These are phyloP conservation scores for Anorthoa munda DNA, from an alignment of 2,888 invertebrate genomes.

Conservation along the genomic window DNA sequence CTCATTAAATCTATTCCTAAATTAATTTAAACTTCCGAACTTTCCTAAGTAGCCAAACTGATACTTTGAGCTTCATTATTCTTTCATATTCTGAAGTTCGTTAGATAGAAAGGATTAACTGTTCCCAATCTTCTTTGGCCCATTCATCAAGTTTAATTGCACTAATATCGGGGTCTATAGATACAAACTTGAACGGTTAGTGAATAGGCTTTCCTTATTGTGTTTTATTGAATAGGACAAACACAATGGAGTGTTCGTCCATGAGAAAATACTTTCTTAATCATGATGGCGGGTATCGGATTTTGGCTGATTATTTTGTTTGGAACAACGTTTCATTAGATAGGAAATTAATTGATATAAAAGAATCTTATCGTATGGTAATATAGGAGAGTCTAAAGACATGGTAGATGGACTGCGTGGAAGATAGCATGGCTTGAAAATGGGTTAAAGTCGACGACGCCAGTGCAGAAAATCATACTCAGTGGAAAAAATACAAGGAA, in stretches of 20 bases:
- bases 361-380: too few relatives aligned
- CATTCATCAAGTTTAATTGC: constrained; percentile 64
- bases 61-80: constrained; percentile 42
- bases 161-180: constrained; percentile 49
- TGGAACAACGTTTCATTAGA: background rate
- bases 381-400: too few relatives aligned
- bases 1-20: constrained; percentile 32
- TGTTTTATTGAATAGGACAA: constrained; percentile 40
- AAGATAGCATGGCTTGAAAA: too few relatives aligned
- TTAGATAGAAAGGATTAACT: constrained; percentile 52
- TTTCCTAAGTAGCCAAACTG: constrained; percentile 30
- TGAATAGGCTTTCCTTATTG: constrained; percentile 59
- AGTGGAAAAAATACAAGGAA: too few relatives aligned
- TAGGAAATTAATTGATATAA: background rate
- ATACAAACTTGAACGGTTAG: constrained; percentile 53
- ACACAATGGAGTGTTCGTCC: constrained; percentile 46
- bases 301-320: background rate
- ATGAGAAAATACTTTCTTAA: constrained; percentile 16
- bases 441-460: too few relatives aligned
- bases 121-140: constrained; percentile 45
- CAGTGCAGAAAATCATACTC: too few relatives aligned
- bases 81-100: constrained; percentile 42
- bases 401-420: too few relatives aligned
- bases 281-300: background rate
- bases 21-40: constrained; percentile 48